Evolutionary conservation across 2,113 vertebrate genomes (phyloP).

Genomic region (Heterocephalus glaber): DNA sequence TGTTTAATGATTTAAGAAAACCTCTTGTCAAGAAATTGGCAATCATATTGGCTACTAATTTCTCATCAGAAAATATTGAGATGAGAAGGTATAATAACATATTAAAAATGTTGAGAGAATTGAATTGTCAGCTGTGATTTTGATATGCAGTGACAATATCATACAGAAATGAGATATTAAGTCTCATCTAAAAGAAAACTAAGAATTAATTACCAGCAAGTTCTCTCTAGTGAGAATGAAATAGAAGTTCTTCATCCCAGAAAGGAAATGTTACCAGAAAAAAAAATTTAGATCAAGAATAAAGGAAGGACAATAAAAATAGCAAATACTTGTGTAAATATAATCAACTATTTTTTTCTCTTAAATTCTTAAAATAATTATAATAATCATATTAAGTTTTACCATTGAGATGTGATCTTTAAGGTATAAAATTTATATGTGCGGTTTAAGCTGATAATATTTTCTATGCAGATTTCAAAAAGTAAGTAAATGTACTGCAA

Average conservation of each 20-base stretch:
- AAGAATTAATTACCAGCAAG: neutral
- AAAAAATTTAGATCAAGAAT: neutral
- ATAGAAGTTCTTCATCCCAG: neutral
- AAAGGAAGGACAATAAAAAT: neutral
- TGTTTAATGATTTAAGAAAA: neutral
- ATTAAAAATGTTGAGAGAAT: neutral
- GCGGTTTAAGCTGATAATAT: neutral
- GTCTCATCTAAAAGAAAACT: neutral
- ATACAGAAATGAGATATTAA: neutral
- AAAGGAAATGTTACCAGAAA: neutral
- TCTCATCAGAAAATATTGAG: neutral
- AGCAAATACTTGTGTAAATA: neutral
- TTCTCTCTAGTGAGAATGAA: neutral
- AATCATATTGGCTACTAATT: neutral
- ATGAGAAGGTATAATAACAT: neutral
- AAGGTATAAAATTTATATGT: neutral
- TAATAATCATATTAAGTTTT: neutral
- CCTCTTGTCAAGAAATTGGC: neutral
- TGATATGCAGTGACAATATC: neutral
- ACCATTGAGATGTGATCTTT: neutral
- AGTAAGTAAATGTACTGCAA: neutral
- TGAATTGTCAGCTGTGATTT: neutral
- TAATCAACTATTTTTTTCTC: neutral
- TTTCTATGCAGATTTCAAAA: neutral
- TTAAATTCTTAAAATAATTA: neutral